Conservation (phyloP, 2,888 invertebrate species). For the Brachyptera putata region DNA sequence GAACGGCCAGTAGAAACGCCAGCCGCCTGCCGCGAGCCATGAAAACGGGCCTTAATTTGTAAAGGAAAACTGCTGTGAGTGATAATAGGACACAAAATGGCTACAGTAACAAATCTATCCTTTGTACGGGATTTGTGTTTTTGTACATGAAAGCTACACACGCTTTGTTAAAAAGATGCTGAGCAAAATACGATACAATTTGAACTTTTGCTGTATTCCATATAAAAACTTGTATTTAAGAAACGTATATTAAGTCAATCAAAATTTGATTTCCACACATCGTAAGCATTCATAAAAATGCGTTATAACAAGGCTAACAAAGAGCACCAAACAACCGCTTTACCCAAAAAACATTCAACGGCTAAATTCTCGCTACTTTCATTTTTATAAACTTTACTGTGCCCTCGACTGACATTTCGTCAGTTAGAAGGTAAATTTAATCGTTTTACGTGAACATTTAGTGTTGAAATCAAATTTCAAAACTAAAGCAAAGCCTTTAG, state of each 20-base stretch:
- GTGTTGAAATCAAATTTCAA: not conserved
- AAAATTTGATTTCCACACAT: constrained; percentile 10
- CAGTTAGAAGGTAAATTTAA: no score
- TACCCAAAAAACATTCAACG: no score
- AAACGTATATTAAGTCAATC: not conserved
- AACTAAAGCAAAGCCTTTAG: constrained; percentile 3
- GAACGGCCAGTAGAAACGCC: no score
- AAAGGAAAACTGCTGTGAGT: not conserved
- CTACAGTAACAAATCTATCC: constrained; percentile 20
- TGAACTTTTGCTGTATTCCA: constrained; percentile 24
- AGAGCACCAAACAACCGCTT: constrained; percentile 25
- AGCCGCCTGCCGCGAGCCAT: no score
- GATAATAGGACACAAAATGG: constrained; percentile 17
- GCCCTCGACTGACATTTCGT: no score
- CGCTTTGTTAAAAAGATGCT: constrained; percentile 26
- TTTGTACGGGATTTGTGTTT: constrained; percentile 18
- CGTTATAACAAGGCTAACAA: constrained; percentile 23
- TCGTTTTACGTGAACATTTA: no score
- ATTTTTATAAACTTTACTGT: no score
- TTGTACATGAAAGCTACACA: constrained; percentile 26
- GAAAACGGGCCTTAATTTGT: no score
- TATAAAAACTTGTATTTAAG: constrained; percentile 8
- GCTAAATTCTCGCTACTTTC: no score
- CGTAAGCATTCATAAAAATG: not conserved
- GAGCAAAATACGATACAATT: constrained; percentile 27